Evolutionary conservation across 2,888 invertebrate genomes (phyloP), one percentile per base, ranked within the genome.

Genomic region (Macrostomum cliftonense): DNA sequence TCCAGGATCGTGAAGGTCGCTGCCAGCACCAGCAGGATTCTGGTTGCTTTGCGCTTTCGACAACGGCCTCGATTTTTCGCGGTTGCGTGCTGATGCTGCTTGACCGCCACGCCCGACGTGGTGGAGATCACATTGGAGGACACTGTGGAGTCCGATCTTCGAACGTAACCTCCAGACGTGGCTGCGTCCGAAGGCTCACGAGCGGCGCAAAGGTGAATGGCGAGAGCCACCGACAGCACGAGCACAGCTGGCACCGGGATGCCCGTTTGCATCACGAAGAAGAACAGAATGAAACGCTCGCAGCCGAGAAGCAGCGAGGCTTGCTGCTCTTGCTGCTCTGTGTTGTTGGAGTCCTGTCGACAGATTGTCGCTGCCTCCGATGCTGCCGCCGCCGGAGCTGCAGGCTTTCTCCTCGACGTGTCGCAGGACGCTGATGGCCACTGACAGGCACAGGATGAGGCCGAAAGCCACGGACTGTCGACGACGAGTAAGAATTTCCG

Each of bases 211-310:
- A 50, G 37, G 14, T 40, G 36, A 1, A 50, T 13, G 13, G 42
- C 37, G 48, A 50, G 46, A 14, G 42, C 49, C n/a, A 50, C 14
- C 1, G 50, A 50, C 9, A 47, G 28, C 2, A 51, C 38, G 11
- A 49, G 19, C 11, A 50, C 50, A 12, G 42, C 42, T 2, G 50
- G 50, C 12, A 50, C 48, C 2, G 50, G 50, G 36, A 50, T 14
- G 2, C 50, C 50, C n/a, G 47, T 40, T 20, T 50, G 50, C 19
- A 39, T 19, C 9, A 50, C 37, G 45, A 50, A 50, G 39, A 51
- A 36, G 13, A 28, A 28, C 28, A 28, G 28, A 28, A 28, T 28
- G 28, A 28, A 28, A 9, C 28, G 28, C 28, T 28, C 28, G 28
- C 28, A 28, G n/a, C n/a, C n/a, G n/a, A n/a, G n/a, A 4, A 28